Conservation (phyloP, 2,888 invertebrate genomes). For the Eupithecia centaureata region DNA sequence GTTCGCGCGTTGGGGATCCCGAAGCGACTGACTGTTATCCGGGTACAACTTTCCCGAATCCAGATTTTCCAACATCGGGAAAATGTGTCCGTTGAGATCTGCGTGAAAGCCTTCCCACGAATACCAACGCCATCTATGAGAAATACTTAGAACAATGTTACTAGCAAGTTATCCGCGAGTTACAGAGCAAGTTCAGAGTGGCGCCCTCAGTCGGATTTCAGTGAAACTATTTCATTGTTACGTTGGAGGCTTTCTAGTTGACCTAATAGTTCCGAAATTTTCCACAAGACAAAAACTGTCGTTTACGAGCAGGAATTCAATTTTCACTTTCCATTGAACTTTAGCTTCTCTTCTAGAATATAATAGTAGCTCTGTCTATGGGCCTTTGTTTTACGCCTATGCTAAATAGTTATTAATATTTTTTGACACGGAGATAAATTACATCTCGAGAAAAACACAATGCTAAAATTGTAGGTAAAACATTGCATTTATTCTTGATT, state of each 20-base stretch:
- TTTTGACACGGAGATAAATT: background rate
- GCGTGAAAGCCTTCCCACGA: constrained; percentile 32
- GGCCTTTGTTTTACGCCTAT: background rate
- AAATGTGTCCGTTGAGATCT: constrained; percentile 42
- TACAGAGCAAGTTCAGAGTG: background rate
- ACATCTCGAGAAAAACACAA: background rate
- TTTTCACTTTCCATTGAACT: background rate
- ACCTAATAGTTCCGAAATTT: background rate
- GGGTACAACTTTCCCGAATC: constrained; percentile 72
- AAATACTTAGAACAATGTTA: constrained; percentile 21
- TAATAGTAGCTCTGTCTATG: background rate
- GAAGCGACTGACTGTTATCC: constrained; percentile 75
- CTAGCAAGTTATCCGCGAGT: background rate
- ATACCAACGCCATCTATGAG: constrained; percentile 44
- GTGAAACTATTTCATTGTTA: constrained; percentile 7
- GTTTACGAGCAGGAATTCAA: background rate
- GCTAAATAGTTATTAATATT: background rate
- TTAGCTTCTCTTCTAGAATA: background rate
- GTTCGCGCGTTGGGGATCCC: constrained; percentile 68
- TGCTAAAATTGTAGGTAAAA: too few relatives aligned
- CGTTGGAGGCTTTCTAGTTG: background rate
- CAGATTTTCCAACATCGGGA: constrained; percentile 56
- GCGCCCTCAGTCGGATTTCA: constrained; percentile 12
- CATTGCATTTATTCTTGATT: too few relatives aligned
- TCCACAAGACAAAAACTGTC: background rate